Percentiles rank a stretch among this genome's conserved stretches.
Conservation (phyloP, 2,888 invertebrate genomes). For the Diabrotica balteata region DNA sequence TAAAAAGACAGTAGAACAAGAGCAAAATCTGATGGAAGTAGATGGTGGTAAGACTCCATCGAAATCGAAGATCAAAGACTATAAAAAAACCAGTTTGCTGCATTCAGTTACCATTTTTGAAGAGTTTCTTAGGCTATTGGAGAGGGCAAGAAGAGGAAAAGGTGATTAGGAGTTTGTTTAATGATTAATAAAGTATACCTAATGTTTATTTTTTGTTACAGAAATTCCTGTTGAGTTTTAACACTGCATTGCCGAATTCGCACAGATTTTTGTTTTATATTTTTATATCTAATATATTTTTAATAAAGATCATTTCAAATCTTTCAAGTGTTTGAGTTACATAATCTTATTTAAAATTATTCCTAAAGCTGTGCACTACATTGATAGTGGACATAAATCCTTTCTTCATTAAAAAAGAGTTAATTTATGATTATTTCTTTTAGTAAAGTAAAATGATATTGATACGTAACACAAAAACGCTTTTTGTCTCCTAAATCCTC, state of each 20-base stretch:
- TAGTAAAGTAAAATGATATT: too few relatives aligned
- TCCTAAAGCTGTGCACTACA: too few relatives aligned
- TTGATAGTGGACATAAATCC: too few relatives aligned
- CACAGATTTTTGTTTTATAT: too few relatives aligned
- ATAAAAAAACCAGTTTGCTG: constrained; percentile 77
- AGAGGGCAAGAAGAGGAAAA: constrained; percentile 44
- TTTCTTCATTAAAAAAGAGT: too few relatives aligned
- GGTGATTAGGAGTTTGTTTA: background rate
- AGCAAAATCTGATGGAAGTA: constrained; percentile 56
- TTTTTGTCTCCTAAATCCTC: too few relatives aligned
- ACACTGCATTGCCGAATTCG: background rate
- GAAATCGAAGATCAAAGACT: constrained; percentile 67
- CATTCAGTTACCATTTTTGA: constrained; percentile 74
- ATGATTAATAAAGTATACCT: background rate
- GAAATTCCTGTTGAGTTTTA: constrained; percentile 6
- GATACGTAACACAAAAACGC: too few relatives aligned
- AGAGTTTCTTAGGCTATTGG: constrained; percentile 73
- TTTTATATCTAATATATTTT: too few relatives aligned
- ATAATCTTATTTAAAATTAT: too few relatives aligned
- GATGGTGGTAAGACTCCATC: constrained; percentile 53
- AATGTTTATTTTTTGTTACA: constrained; percentile 1
- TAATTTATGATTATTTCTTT: too few relatives aligned
- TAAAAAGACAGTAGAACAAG: constrained; percentile 64
- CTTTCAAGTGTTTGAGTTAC: too few relatives aligned
- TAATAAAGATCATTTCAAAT: too few relatives aligned